Percentiles rank a stretch among this genome's conserved stretches.
Conservation (phyloP, 1,140 invertebrate species). For the Holotrichia oblita region DNA sequence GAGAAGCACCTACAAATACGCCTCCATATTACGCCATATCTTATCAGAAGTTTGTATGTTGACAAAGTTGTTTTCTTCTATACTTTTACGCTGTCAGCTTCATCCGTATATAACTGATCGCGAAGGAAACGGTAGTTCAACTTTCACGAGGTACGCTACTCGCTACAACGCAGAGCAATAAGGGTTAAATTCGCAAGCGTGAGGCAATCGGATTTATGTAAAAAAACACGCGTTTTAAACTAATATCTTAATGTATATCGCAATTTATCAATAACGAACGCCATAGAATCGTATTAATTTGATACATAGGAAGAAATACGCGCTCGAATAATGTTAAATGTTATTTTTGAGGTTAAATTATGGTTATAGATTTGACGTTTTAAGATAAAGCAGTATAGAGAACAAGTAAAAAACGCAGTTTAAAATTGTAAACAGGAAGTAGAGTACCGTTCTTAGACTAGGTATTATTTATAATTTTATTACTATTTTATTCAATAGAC, state of each 20-base stretch:
- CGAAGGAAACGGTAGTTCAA: conserved; percentile 27
- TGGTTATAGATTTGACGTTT: conserved; percentile 4
- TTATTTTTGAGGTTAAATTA: conserved; percentile 10
- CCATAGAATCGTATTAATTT: not conserved
- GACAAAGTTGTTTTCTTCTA: conserved; percentile 16
- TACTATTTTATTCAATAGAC: not conserved
- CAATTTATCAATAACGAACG: conserved; percentile 4
- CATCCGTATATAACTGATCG: conserved; percentile 18
- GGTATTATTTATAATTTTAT: not conserved
- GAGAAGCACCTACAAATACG: conserved; percentile 14
- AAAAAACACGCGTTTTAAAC: not conserved
- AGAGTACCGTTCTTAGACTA: not conserved
- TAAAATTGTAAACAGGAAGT: conserved; percentile 25
- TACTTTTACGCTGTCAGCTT: not conserved
- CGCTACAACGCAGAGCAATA: not conserved
- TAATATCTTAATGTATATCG: not conserved
- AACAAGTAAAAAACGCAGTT: not conserved
- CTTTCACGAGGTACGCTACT: conserved; percentile 32
- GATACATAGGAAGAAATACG: not conserved
- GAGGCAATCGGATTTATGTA: not conserved
- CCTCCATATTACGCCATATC: conserved; percentile 20
- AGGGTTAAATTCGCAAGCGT: conserved; percentile 18
- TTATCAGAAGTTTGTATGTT: conserved; percentile 28
- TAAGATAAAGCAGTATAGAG: not conserved
- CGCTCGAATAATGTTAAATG: not conserved